Base-by-base conservation (phyloP, 2,113 vertebrate species). In the Ondatra zibethicus region DNA sequence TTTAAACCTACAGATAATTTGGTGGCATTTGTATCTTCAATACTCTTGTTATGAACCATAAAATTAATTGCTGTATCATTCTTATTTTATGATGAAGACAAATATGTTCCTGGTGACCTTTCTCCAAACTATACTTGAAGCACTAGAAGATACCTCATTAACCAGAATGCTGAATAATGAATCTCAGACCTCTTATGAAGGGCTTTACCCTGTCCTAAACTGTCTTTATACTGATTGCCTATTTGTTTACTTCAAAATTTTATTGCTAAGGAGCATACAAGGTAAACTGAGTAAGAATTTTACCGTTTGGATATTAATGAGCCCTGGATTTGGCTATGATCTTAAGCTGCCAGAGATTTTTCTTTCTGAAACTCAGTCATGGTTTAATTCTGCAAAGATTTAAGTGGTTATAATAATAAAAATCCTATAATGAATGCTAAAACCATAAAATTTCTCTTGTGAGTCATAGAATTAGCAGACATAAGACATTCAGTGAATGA, bases 61-160 rank as follows among this genome's bases (percentile, higher is more conserved):
- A 96, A 97, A 97, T 72, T 88, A 82, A 97, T 75, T 70, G 91
- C 39, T 84, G 73, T 27, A 52, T 42, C n/a, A 96, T 91, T 17
- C 19, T 95, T 89, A 93, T 70, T 97, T 98, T 96, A 97, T 84
- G 52, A 88, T 78, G 87, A 5, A 81, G 80, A 91, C 6, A 82
- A 95, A 94, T 21, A 66, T 58, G 8, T 91, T 36, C 36, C 39
- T 92, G 16, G 10, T 97, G 61, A 97, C 70, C 50, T 96, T 93
- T 94, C 36, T 72, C 78, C n/a, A 80, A 63, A 63, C 19, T 70
- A 1, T 6, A 93, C 36, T 95, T 96, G 52, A n/a, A 52, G 14
- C 94, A 31, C 2, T 92, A 45, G 12, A 19, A 95, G 25, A 14
- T 92, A 50, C 0, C 11, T 96, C 94, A 95, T 45, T 94, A 87